Conservation (phyloP, 1,140 invertebrate species). For the Anadara kagoshimensis region DNA sequence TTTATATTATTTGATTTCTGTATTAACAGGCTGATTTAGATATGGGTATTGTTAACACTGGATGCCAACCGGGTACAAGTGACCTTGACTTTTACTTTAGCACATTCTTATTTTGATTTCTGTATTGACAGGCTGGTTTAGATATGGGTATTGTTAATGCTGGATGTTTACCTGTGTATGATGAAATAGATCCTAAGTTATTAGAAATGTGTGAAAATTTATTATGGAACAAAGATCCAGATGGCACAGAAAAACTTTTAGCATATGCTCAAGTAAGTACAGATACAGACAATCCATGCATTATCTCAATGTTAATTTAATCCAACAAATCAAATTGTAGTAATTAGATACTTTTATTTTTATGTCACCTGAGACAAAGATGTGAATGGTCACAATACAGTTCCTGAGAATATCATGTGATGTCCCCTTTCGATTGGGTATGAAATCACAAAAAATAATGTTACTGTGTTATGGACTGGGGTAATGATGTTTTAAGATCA, state of each 20-base stretch:
- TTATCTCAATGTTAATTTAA: too few relatives aligned
- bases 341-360: background rate
- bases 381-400: background rate
- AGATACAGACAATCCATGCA: background rate
- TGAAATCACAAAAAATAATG: too few relatives aligned
- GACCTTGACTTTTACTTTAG: too few relatives aligned
- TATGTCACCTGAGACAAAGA: background rate
- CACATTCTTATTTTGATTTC: too few relatives aligned
- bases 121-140: conserved; percentile 74
- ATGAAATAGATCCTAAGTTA: conserved; percentile 76
- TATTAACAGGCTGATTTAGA: conserved; percentile 79
- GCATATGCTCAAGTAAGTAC: conserved; percentile 73
- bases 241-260: conserved; percentile 78
- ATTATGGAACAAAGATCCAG: conserved; percentile 76
- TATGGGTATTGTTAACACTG: conserved; percentile 81
- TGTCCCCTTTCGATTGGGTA: too few relatives aligned
- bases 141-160: conserved; percentile 82
- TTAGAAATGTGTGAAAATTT: conserved; percentile 76
- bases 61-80: conserved; percentile 76
- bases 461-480: too few relatives aligned
- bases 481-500: too few relatives aligned
- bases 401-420: too few relatives aligned
- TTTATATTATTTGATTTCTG: too few relatives aligned
- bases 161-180: conserved; percentile 77
- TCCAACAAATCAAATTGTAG: too few relatives aligned